Base-by-base conservation (phyloP, 2,797 vertebrate species). In the Anolis apletophallus region DNA sequence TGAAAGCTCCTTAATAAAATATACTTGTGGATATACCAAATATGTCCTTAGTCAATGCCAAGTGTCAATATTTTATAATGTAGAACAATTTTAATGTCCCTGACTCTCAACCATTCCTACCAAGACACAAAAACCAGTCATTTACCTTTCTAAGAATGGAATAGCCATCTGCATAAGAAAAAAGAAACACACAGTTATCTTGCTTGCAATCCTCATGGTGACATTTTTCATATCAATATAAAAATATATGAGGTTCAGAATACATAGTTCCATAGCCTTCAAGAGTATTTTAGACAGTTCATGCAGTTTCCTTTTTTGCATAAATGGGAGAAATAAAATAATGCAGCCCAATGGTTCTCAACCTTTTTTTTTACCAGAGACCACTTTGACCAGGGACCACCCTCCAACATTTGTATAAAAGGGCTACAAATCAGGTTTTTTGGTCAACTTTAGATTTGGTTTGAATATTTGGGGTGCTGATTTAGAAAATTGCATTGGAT, bases 131-230 rank as follows among this genome's bases (percentile, higher is more conserved):
- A 3, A 88, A 71, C 91, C 50, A 84, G 1, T 26, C 87, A 87
- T 90, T 59, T 95, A 98, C 97, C 97, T 97, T 94, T 98, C 97
- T 88, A 98, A 94, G 95, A 98, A 97, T 0, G 97, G 97, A 88
- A 98, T 96, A 34, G 98, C 97, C 97, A 99, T 95, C 98, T 99
- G 96, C 91, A 97, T 96, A 79, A 94, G 89, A 73, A 94, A 93
- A 69, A 73, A 94, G 93, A 72, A 87, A 83, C 68, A 83, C 21
- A 84, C 86, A 92, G 71, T 69, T 73, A 80, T 64, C 77, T 71
- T 40, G 34, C 83, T 87, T 13, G 17, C 11, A 23, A 54, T 40
- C 61, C 23, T 13, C 32, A 13, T 17, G 68, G 36, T 34, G 0
- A 6, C 57, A 21, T 26, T 1, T 1, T 29, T 72, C 29, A 81